Evolutionary conservation across 2,888 invertebrate species (phyloP).

Genomic region (Eilema griseolum): DNA sequence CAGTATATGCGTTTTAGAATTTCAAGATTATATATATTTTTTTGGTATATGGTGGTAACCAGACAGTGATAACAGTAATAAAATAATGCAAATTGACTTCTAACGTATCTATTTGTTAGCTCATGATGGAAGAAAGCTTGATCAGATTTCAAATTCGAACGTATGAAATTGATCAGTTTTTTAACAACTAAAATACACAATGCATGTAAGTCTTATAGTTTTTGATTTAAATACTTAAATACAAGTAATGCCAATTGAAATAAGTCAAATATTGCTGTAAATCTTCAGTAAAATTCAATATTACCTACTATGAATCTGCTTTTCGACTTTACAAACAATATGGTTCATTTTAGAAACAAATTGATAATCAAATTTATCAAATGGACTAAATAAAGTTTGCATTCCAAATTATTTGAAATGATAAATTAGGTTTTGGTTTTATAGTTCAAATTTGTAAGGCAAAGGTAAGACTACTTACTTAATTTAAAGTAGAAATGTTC

Average conservation of each 20-base stretch:
- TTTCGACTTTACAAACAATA: constrained; percentile 29
- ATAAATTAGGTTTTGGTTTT: constrained; percentile 39
- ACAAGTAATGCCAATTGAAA: too few relatives aligned
- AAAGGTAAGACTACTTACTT: constrained; percentile 34
- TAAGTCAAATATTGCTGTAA: not conserved
- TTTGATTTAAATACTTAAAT: too few relatives aligned
- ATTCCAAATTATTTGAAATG: constrained; percentile 37
- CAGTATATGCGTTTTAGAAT: too few relatives aligned
- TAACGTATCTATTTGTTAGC: too few relatives aligned
- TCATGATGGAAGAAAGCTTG: too few relatives aligned
- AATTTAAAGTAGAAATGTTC: constrained; percentile 44
- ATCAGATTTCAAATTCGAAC: not conserved
- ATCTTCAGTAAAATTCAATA: constrained; percentile 20
- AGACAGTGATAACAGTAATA: too few relatives aligned
- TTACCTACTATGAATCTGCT: constrained; percentile 22
- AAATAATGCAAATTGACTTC: too few relatives aligned
- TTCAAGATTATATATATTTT: too few relatives aligned
- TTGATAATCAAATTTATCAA: constrained; percentile 34
- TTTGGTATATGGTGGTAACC: too few relatives aligned
- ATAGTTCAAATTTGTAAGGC: constrained; percentile 34
- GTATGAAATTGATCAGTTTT: too few relatives aligned
- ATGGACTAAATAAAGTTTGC: constrained; percentile 37
- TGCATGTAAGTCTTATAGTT: not conserved
- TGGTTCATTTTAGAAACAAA: constrained; percentile 29
- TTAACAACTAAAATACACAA: not conserved